These are phyloP conservation scores for Acanthisitta chloris DNA, from an alignment of 2,113 vertebrate genomes.

Conservation along the genomic window DNA sequence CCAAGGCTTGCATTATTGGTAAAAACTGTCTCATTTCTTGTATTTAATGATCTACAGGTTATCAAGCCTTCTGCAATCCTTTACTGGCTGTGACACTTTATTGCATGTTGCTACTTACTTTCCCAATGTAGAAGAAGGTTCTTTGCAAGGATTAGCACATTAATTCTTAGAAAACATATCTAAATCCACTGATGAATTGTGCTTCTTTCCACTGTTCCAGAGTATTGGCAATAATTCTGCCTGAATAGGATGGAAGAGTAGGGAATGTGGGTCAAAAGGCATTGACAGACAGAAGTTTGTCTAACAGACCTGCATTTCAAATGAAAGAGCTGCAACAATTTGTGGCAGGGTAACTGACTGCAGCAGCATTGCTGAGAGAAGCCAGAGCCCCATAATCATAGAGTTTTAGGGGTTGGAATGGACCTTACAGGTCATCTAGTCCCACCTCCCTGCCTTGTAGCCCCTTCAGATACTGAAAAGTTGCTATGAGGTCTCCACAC, in stretches of 20 bases:
- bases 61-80: background rate
- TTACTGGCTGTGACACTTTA: slow-evolving; percentile 4
- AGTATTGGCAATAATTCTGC: background rate
- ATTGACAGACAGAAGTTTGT: background rate
- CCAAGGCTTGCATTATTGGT: slow-evolving; percentile 28
- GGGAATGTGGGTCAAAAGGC: background rate
- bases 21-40: slow-evolving; percentile 33
- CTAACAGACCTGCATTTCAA: background rate
- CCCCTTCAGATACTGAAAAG: too few species aligned
- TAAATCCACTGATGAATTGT: background rate
- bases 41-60: slow-evolving; percentile 35
- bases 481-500: too few species aligned
- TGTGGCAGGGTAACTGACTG: background rate
- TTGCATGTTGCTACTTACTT: background rate
- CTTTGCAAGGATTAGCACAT: slow-evolving; percentile 25
- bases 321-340: background rate
- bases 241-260: background rate
- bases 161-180: slow-evolving; percentile 24
- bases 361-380: background rate
- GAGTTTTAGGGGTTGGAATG: too few species aligned
- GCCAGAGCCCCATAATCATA: background rate
- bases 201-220: background rate
- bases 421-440: too few species aligned
- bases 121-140: background rate
- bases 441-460: too few species aligned